Evolutionary conservation across 2,797 vertebrate species (phyloP), one percentile per base, ranked within the genome.

Genomic region (Numenius phaeopus): DNA sequence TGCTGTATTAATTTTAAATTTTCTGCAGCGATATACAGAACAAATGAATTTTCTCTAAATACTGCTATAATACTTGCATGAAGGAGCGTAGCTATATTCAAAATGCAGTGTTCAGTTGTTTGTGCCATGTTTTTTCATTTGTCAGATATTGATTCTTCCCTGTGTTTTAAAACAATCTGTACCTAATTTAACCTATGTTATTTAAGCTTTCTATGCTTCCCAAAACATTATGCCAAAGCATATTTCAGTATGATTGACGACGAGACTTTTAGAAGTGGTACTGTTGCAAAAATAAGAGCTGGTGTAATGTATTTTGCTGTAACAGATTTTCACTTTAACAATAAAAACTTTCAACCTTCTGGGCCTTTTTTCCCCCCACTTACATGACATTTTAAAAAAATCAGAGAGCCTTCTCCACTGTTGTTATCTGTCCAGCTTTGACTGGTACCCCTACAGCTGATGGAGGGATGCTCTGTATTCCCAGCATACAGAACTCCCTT

Each of bases 111-210:
- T 52, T 93, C 49, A 13, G 57, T 52, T 80, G 32, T 71, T 89
- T 64, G 54, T 81, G 61, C 58, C 27, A 75, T 70, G 50, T 61
- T 94, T 90, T 92, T 94, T 77, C 66, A 75, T 86, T 94, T 94
- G 73, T 83, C 81, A 93, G 57, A 30, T 83, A 96, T 52, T 2
- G 37, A 95, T 89, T 92, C 72, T 86, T 92, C 55, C 67, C 20
- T 3, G 11, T 87, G 78, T 92, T 97, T 94, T 87, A 91, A 89
- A 96, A 96, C 89, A 94, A 78, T 94, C 92, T 91, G 89, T 78
- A 95, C 54, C 79, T 95, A 95, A 88, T 89, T 91, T 93, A 89
- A 96, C 91, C 87, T 90, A 67, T 22, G 62, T 80, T 95, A 80
- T 91, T 93, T 81, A 93, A 81, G 79, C 65, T 94, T 92, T 82